A percentile compares a stretch with the other conserved stretches of the same genome.
Evolutionary conservation across 2,113 vertebrate genomes (phyloP).

Genomic region (Protomyctophum bolini): DNA sequence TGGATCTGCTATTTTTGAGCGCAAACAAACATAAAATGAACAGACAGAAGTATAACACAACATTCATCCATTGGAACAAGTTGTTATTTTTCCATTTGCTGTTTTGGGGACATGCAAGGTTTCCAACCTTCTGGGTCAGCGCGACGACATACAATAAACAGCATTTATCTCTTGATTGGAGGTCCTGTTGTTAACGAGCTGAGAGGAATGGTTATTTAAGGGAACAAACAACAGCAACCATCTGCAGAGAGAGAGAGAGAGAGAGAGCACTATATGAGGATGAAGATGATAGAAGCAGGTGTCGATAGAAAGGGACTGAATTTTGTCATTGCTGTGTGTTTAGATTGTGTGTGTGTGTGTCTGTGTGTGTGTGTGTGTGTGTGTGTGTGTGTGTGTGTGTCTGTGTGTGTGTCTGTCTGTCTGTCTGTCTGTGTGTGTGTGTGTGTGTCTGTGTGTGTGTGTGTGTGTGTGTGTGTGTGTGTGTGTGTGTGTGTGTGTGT

Average conservation of each 20-base stretch:
- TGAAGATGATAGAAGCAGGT: conserved; percentile 41
- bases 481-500: too few species aligned
- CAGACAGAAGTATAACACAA: too few species aligned
- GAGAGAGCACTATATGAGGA: conserved; percentile 8
- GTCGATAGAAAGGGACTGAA: too few species aligned
- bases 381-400: background rate
- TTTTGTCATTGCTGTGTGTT: too few species aligned
- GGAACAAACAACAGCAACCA: conserved; percentile 42
- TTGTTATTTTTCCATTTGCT: too few species aligned
- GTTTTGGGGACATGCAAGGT: too few species aligned
- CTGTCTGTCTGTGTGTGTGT: too few species aligned
- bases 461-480: conserved; percentile 24
- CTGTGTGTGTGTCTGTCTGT: too few species aligned
- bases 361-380: background rate
- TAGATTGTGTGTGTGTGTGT: too few species aligned
- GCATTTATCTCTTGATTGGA: conserved; percentile 52
- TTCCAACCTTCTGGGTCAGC: background rate
- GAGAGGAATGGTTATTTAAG: conserved; percentile 51
- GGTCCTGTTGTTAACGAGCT: conserved; percentile 46
- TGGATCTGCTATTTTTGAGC: too few species aligned
- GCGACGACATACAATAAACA: conserved; percentile 9
- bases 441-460: conserved; percentile 18
- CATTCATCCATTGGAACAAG: too few species aligned
- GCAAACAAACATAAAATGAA: too few species aligned
- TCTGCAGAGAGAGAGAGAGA: conserved; percentile 33